These are phyloP conservation scores for Pithecia hirsuta DNA, from an alignment of 2,797 vertebrate species.

Conservation along the genomic window DNA sequence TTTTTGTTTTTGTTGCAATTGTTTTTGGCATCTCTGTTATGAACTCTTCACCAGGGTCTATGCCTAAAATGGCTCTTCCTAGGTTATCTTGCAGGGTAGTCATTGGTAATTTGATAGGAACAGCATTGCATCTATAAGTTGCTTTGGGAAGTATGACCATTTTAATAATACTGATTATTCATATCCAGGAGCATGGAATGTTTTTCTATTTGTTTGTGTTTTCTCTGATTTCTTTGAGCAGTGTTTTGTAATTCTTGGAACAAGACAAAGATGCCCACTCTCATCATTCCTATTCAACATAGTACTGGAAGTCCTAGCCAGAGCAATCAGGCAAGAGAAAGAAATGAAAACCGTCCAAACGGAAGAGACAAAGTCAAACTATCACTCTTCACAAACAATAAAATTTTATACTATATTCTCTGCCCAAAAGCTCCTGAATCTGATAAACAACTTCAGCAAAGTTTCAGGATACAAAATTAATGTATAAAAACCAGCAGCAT, in stretches of 20 bases:
- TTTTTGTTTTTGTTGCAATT: not conserved
- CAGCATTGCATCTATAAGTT: not conserved
- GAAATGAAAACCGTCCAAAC: not conserved
- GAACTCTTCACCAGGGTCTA: not conserved
- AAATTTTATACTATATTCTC: not conserved
- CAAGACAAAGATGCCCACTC: not conserved
- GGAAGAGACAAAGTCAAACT: not conserved
- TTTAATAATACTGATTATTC: not conserved
- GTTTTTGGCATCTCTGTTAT: not conserved
- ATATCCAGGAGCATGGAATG: not conserved
- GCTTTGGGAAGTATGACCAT: not conserved
- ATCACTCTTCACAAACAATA: not conserved
- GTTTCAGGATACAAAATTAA: not conserved
- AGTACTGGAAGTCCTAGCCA: not conserved
- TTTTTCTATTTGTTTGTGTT: not conserved
- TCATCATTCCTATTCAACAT: not conserved
- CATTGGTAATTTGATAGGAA: not conserved
- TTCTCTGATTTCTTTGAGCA: not conserved
- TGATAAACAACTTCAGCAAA: not conserved
- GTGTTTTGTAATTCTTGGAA: not conserved
- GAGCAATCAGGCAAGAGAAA: not conserved
- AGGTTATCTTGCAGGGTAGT: not conserved
- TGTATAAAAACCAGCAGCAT: not conserved
- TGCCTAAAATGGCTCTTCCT: not conserved
- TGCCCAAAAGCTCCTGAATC: not conserved